These are phyloP conservation scores for Mirounga angustirostris DNA, from an alignment of 2,113 vertebrate species.

Conservation along the genomic window DNA sequence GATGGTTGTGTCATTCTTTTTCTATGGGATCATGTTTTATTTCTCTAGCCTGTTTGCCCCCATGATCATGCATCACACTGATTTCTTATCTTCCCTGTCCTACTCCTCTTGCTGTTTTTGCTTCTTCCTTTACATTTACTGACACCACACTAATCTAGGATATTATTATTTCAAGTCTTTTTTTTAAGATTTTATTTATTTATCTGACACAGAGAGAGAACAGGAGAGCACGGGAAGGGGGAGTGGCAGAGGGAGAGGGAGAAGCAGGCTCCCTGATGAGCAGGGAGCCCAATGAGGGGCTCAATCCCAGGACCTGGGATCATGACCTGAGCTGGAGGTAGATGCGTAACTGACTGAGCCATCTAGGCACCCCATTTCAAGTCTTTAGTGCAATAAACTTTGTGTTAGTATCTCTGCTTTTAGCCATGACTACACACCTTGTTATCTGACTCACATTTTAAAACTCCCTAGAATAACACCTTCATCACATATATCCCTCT, in stretches of 20 bases:
- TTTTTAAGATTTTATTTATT: no score
- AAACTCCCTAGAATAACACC: not conserved
- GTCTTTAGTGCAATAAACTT: not conserved
- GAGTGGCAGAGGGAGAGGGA: no score
- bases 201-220: no score
- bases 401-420: not conserved
- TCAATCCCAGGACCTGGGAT: no score
- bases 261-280: no score
- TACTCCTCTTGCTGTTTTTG: not conserved
- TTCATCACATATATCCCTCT: not conserved
- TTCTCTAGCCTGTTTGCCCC: not conserved
- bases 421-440: not conserved
- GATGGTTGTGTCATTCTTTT: no score
- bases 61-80: accelerated
- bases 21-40: not conserved
- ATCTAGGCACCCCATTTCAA: not conserved
- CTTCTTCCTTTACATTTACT: not conserved
- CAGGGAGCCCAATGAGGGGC: no score
- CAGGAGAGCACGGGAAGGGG: no score
- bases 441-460: not conserved
- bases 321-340: no score
- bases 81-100: not conserved
- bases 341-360: no score
- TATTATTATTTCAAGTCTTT: not conserved
- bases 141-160: not conserved